Percentiles rank a stretch among this genome's conserved stretches.
Evolutionary conservation across 1,140 invertebrate species (phyloP).

Genomic region (Drosophila takahashii): DNA sequence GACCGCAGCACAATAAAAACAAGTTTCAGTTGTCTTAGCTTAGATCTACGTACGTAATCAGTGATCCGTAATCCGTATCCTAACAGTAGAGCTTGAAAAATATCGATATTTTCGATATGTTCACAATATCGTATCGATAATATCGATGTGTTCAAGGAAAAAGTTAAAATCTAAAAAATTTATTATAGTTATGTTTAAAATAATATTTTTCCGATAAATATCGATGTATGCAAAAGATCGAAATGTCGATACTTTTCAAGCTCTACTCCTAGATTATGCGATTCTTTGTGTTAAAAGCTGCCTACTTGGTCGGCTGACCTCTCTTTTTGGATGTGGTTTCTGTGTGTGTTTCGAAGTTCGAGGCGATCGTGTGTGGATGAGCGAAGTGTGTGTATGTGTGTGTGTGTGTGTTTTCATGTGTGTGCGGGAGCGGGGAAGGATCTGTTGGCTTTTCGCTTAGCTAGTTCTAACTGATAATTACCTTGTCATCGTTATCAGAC

Average conservation of each 20-base stretch:
- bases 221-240: too few relatives aligned
- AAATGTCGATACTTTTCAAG: too few relatives aligned
- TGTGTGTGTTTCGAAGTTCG: slow-evolving; percentile 3
- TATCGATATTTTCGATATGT: too few relatives aligned
- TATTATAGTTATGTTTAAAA: too few relatives aligned
- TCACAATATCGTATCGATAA: too few relatives aligned
- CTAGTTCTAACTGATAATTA: slow-evolving; percentile 86
- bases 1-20: neutral
- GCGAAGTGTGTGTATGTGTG: slow-evolving; percentile 1
- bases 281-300: slow-evolving; percentile 3
- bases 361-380: slow-evolving; percentile 14
- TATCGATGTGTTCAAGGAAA: too few relatives aligned
- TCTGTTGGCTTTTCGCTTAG: slow-evolving; percentile 23
- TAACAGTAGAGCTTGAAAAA: neutral
- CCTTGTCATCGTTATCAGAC: slow-evolving; percentile 95
- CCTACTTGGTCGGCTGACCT: slow-evolving; percentile 12
- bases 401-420: slow-evolving; percentile 14
- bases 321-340: slow-evolving; percentile 14
- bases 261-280: neutral
- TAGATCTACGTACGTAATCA: neutral
- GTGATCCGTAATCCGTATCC: neutral
- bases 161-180: too few relatives aligned
- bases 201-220: too few relatives aligned
- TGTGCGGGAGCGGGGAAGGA: slow-evolving; percentile 23
- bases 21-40: neutral